Evolutionary conservation across 2,113 vertebrate species (phyloP).

Genomic region (Calidris pugnax): DNA sequence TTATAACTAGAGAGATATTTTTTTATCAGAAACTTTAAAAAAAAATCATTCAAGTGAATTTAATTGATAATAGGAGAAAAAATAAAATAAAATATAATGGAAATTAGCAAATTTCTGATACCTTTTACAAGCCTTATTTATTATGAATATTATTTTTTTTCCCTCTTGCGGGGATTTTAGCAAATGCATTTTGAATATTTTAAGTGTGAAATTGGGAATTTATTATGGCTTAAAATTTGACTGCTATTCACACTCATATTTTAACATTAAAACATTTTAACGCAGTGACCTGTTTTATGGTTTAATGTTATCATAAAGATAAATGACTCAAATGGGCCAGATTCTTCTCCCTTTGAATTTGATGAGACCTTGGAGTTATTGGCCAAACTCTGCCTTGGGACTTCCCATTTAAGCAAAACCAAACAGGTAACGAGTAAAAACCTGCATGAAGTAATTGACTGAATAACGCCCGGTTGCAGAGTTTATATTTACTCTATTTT

Average conservation of each 20-base stretch:
- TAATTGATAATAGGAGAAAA: slow-evolving; percentile 75
- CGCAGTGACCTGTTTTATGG: neutral
- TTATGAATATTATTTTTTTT: neutral
- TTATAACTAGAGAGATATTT: slow-evolving; percentile 80
- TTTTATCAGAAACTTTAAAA: slow-evolving; percentile 70
- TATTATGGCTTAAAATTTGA: slow-evolving; percentile 25
- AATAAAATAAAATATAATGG: slow-evolving; percentile 63
- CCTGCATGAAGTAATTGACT: neutral
- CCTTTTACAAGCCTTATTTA: neutral
- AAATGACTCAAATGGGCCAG: neutral
- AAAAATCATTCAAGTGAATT: slow-evolving; percentile 71
- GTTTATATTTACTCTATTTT: neutral
- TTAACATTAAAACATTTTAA: slow-evolving; percentile 19
- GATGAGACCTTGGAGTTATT: neutral
- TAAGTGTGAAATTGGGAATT: slow-evolving; percentile 1
- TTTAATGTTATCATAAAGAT: neutral
- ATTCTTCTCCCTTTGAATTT: neutral
- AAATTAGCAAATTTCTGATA: slow-evolving; percentile 62
- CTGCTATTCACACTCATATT: neutral
- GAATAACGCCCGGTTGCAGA: neutral
- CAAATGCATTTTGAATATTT: slow-evolving; percentile 34
- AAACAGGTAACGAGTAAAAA: neutral
- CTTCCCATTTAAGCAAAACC: neutral
- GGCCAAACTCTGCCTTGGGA: neutral
- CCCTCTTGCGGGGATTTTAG: neutral